Percentiles rank a stretch among this genome's conserved stretches.
These are phyloP conservation scores for Pygoscelis adeliae DNA, from an alignment of 2,113 vertebrate species.

Conservation along the genomic window DNA sequence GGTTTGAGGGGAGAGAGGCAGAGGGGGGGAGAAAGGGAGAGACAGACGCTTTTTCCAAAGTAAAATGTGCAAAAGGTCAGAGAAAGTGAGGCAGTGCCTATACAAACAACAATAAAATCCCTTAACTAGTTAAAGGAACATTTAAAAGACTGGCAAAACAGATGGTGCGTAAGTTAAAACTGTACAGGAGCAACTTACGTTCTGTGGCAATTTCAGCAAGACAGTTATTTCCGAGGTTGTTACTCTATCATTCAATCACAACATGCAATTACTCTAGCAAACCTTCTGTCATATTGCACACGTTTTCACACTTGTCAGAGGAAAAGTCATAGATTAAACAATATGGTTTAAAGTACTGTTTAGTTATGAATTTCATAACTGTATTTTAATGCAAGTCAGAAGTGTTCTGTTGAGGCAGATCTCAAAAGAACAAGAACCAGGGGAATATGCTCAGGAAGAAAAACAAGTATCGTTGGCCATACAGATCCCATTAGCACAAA, in stretches of 20 bases:
- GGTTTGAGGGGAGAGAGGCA: not conserved
- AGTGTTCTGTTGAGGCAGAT: not conserved
- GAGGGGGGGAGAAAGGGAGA: not conserved
- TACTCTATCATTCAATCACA: constrained; percentile 57
- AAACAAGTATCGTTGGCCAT: not conserved
- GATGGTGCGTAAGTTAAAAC: constrained; percentile 48
- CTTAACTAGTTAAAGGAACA: constrained; percentile 31
- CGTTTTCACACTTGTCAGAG: constrained; percentile 43
- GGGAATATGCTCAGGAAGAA: not conserved
- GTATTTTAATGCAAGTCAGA: constrained; percentile 13
- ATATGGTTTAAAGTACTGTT: constrained; percentile 52
- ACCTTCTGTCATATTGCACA: not conserved
- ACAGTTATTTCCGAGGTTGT: constrained; percentile 20
- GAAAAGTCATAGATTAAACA: constrained; percentile 49
- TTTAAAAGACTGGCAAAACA: constrained; percentile 51
- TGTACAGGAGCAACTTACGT: constrained; percentile 54
- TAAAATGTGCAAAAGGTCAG: not conserved
- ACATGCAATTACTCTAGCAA: constrained; percentile 53
- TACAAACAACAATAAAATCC: not conserved
- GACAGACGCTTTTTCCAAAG: not conserved
- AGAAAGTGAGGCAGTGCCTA: not conserved
- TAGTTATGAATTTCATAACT: constrained; percentile 35
- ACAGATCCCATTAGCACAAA: not conserved
- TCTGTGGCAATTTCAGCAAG: constrained; percentile 28
- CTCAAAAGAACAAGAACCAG: not conserved